Conservation (phyloP, 2,797 vertebrate species). For the Cyprinodon diabolis region DNA sequence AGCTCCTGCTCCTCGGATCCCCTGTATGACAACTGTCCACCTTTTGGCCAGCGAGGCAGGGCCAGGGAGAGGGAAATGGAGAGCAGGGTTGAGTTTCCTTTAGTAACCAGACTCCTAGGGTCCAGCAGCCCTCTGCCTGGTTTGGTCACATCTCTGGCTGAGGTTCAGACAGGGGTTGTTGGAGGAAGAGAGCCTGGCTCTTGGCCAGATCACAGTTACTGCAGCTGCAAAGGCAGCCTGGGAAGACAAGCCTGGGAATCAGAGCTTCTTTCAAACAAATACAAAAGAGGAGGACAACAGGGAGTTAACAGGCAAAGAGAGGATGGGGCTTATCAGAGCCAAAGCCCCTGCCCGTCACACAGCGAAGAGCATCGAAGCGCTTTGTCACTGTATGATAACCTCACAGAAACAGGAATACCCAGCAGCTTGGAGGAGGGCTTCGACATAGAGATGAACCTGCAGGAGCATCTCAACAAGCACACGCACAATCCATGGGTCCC, state of each 20-base stretch:
- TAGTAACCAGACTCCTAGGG: constrained; percentile 63
- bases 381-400: constrained; percentile 79
- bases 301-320: constrained; percentile 40
- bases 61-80: constrained; percentile 61
- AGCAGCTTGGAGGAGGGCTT: constrained; percentile 41
- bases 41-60: constrained; percentile 63
- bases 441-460: constrained; percentile 58
- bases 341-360: constrained; percentile 50
- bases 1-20: constrained; percentile 73
- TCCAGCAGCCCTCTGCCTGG: constrained; percentile 48
- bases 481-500: constrained; percentile 33
- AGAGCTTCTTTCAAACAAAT: constrained; percentile 35
- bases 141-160: constrained; percentile 63
- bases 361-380: constrained; percentile 68
- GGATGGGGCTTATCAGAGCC: constrained; percentile 43
- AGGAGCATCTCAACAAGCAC: constrained; percentile 33
- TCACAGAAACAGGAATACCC: constrained; percentile 42
- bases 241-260: constrained; percentile 55
- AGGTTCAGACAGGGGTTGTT: constrained; percentile 62
- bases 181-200: constrained; percentile 65
- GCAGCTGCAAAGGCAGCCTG: constrained; percentile 64
- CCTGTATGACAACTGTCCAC: constrained; percentile 71
- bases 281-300: constrained; percentile 48
- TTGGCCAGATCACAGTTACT: constrained; percentile 71
- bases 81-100: constrained; percentile 46